These are phyloP conservation scores for Drosophila nebulosa DNA, from an alignment of 1,140 invertebrate genomes.

Conservation along the genomic window DNA sequence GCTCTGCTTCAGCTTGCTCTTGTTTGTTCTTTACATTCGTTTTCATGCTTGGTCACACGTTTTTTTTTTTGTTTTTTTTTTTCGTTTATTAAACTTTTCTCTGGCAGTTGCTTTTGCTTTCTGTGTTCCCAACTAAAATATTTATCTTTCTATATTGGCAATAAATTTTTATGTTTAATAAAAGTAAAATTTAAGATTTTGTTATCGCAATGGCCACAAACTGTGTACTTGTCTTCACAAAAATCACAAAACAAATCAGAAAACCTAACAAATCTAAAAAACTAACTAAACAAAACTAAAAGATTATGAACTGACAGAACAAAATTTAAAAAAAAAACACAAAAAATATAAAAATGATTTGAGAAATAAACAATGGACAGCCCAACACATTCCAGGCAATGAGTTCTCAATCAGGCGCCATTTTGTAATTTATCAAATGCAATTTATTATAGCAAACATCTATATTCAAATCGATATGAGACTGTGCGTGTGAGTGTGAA, in stretches of 20 bases:
- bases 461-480: neutral
- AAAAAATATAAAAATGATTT: neutral
- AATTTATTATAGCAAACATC: constrained; percentile 30
- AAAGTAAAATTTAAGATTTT: neutral
- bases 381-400: neutral
- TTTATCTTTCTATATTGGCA: neutral
- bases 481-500: neutral
- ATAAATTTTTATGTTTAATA: neutral
- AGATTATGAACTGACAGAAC: neutral
- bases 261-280: neutral
- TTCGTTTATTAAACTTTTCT: neutral
- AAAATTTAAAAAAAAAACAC: neutral
- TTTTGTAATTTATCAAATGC: neutral
- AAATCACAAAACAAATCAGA: neutral
- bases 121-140: neutral
- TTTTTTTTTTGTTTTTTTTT: constrained; percentile 7
- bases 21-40: constrained; percentile 13
- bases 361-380: neutral
- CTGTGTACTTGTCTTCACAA: neutral
- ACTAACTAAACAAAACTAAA: neutral
- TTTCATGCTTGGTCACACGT: constrained; percentile 32
- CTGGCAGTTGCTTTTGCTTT: neutral
- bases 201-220: neutral
- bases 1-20: constrained; percentile 1
- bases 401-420: neutral